These are phyloP conservation scores for Lasioglossum lativentre DNA, from an alignment of 2,888 invertebrate species.

Conservation along the genomic window DNA sequence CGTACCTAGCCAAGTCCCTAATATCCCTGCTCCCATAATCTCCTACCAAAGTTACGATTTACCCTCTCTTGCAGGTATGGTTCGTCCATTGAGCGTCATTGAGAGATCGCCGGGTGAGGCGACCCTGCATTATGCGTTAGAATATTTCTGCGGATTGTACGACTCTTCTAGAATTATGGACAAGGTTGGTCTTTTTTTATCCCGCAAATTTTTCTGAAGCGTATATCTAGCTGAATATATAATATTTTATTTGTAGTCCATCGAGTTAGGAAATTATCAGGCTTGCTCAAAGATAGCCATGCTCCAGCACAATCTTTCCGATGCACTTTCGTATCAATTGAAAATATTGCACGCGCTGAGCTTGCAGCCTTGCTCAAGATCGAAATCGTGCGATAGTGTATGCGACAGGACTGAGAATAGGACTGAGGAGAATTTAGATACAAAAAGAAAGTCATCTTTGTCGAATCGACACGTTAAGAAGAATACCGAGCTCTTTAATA, in stretches of 20 bases:
- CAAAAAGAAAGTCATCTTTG: conserved; percentile 18
- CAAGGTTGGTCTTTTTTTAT: conserved; percentile 76
- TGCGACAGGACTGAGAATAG: not conserved
- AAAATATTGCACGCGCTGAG: conserved; percentile 79
- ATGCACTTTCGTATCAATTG: conserved; percentile 83
- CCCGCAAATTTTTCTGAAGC: not conserved
- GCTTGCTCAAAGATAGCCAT: conserved; percentile 85
- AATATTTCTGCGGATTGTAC: conserved; percentile 84
- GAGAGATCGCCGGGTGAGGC: conserved; percentile 80
- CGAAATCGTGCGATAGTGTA: conserved; percentile 33
- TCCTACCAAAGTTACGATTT: conserved; percentile 82
- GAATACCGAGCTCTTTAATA: conserved; percentile 80
- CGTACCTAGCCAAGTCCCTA: conserved; percentile 83
- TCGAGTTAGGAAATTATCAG: conserved; percentile 84
- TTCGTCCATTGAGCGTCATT: conserved; percentile 78
- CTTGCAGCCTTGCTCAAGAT: conserved; percentile 61
- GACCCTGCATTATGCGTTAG: conserved; percentile 84
- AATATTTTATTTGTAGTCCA: conserved; percentile 77
- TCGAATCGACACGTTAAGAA: conserved; percentile 51
- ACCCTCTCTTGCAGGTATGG: conserved; percentile 77
- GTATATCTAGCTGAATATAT: not conserved
- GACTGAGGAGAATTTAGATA: not conserved
- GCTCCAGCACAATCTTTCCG: conserved; percentile 83
- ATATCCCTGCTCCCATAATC: conserved; percentile 83
- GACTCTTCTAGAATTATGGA: conserved; percentile 80